A percentile compares a stretch with the other conserved stretches of the same genome.
Evolutionary conservation across 2,888 invertebrate species (phyloP).

Genomic region (Drosophila mulleri): DNA sequence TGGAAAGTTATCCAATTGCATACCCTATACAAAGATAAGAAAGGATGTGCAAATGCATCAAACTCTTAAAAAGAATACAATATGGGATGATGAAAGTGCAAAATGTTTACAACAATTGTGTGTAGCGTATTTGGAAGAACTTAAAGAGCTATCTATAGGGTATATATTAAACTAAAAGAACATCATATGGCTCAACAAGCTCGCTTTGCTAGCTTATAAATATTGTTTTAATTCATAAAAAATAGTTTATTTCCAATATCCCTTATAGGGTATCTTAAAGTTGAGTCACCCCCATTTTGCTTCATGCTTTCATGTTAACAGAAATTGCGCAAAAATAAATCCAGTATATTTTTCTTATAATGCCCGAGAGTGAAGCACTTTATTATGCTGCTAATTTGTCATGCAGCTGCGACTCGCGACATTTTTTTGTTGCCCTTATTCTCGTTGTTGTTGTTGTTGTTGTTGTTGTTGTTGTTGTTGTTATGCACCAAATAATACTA

Average conservation of each 20-base stretch:
- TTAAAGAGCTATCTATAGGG: neutral
- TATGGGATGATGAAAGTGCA: too few species aligned
- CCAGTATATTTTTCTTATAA: constrained; percentile 41
- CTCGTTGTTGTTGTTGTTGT: neutral
- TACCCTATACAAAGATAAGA: neutral
- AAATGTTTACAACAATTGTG: too few species aligned
- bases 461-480: constrained; percentile 1
- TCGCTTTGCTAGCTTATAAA: neutral
- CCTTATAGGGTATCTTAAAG: constrained; percentile 3
- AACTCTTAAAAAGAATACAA: too few species aligned
- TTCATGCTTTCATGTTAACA: constrained; percentile 3
- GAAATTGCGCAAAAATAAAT: constrained; percentile 33
- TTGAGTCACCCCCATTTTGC: neutral
- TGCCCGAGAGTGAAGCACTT: constrained; percentile 53
- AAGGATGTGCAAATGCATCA: too few species aligned
- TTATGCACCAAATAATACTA: constrained; percentile 70
- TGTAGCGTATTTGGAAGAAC: too few species aligned
- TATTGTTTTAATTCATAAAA: neutral
- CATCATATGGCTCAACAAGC: neutral
- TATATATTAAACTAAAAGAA: too few species aligned
- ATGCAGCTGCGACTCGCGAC: constrained; percentile 58
- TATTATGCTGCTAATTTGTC: constrained; percentile 73
- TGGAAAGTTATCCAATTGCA: constrained; percentile 1
- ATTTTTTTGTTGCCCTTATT: constrained; percentile 20
- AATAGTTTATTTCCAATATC: neutral